Base-by-base conservation (phyloP, 2,797 vertebrate species). In the Poeciliopsis turneri region DNA sequence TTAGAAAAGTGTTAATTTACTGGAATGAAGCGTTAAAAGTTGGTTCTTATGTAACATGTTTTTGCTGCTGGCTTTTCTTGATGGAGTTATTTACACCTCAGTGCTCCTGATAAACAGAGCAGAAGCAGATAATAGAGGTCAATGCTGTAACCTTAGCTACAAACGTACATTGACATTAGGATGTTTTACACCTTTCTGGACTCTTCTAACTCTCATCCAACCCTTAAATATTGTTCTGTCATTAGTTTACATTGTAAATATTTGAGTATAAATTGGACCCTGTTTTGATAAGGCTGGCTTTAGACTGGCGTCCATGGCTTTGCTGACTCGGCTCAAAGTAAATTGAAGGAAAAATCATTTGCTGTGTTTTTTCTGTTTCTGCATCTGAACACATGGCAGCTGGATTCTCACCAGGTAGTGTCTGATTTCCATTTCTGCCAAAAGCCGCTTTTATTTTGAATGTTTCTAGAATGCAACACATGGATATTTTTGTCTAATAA, bases 221-320 rank as follows among this genome's bases (percentile, higher is more conserved):
- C 47, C 49, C 74, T 57, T 23, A 43, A 15, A 12, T 51, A 9
- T 39, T 13, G 49, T 66, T 76, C 45, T 68, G 78, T 77, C 73
- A 0, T 47, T 81, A 49, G 84, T 90, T 89, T 91, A 84, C 82
- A 70, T 20, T 90, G 88, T 91, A 87, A 86, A 92, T 91, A 87
- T 70, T n/a, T 82, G n/a, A 69, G 1, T 68, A 39, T 43, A 55
- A 51, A 16, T 18, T n/a, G 20, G 16, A 66, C 0, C 59, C 39
- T 43, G 49, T 57, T 25, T 23, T 39, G 13, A 12, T 74, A 55
- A 64, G 45, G 51, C 80, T 75, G 41, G 84, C 78, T 88, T 77
- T 75, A 41, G 75, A 80, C 84, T 77, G 84, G 74, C 80, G 53
- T 74, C 82, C 87, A 85, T 77, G 83, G 59, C 81, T 86, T 89